Evolutionary conservation across 2,113 vertebrate species (phyloP).

Genomic region (Halichoerus grypus): DNA sequence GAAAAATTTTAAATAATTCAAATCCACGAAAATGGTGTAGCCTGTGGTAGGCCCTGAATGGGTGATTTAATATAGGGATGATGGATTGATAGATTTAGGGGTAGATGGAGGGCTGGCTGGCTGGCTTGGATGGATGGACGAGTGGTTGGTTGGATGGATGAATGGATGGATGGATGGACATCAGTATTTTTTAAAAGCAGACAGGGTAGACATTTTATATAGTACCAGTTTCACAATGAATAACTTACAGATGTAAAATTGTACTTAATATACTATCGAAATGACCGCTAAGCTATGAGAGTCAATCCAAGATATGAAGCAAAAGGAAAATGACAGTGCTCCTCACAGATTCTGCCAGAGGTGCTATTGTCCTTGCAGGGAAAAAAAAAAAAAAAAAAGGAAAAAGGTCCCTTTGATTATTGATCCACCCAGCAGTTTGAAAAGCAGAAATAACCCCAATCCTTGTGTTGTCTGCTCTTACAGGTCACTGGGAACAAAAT

Average conservation of each 20-base stretch:
- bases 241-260: background rate
- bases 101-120: background rate
- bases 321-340: background rate
- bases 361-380: background rate
- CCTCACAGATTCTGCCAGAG: background rate
- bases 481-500: conserved; percentile 98
- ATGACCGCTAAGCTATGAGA: background rate
- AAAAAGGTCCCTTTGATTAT: background rate
- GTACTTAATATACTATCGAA: background rate
- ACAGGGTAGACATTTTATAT: background rate
- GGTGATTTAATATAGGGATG: background rate
- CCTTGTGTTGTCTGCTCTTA: conserved; percentile 74
- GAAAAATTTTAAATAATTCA: background rate
- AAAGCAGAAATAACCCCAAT: conserved; percentile 19
- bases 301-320: background rate
- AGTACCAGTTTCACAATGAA: background rate
- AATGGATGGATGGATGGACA: background rate
- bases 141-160: background rate
- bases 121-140: background rate
- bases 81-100: background rate
- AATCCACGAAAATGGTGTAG: background rate
- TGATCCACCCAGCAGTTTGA: background rate
- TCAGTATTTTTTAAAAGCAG: conserved; percentile 37
- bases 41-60: background rate
- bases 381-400: background rate